phyloP scores from a whole-genome alignment of 2,113 vertebrate species.

The Oncorhynchus gorbuscha region DNA sequence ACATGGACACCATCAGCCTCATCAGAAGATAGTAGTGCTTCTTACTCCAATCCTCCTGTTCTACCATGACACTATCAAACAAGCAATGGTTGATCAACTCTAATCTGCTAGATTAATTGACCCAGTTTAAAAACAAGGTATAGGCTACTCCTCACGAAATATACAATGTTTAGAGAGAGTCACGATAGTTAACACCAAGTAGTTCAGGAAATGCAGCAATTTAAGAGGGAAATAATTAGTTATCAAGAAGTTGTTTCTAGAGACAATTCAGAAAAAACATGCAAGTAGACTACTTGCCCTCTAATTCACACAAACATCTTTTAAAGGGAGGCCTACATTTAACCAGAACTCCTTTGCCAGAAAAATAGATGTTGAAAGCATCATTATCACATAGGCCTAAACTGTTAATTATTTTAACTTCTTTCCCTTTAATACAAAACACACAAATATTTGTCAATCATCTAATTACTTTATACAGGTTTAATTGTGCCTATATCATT shows the following conservation, averaged over 20 bases:
- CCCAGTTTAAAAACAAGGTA: too few species aligned
- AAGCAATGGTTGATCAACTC: neutral
- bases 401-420: neutral
- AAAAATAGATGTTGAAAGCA: too few species aligned
- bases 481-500: neutral
- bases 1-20: conserved; percentile 64
- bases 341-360: too few species aligned
- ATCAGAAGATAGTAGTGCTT: conserved; percentile 43
- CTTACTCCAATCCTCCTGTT: conserved; percentile 23
- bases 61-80: neutral
- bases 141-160: too few species aligned
- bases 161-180: too few species aligned
- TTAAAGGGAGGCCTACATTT: too few species aligned
- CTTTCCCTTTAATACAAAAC: neutral
- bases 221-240: neutral
- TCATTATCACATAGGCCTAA: too few species aligned
- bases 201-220: neutral
- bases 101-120: neutral
- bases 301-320: neutral
- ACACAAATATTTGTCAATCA: neutral
- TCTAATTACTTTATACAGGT: neutral
- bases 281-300: neutral
- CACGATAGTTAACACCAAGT: neutral
- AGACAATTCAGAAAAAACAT: neutral
- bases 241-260: neutral